Conservation (phyloP, 2,888 invertebrate genomes). For the Pandemis cinnamomeana region DNA sequence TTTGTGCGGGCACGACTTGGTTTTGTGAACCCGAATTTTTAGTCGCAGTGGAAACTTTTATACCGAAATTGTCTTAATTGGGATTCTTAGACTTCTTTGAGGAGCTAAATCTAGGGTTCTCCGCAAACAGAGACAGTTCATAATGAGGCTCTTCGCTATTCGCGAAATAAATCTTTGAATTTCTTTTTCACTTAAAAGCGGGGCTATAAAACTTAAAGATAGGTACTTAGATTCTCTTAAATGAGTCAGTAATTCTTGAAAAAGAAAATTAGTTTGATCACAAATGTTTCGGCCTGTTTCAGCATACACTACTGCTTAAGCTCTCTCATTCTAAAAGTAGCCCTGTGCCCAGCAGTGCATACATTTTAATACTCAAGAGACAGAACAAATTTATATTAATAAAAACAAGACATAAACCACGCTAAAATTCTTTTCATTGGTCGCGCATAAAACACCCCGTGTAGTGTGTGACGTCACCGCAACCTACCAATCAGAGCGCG, state of each 20-base stretch:
- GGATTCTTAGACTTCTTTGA: neutral
- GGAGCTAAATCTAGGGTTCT: neutral
- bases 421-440: slow-evolving; percentile 15
- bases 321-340: too few species aligned
- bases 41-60: neutral
- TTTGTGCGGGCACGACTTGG: too few species aligned
- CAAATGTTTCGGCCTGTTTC: too few species aligned
- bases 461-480: slow-evolving; percentile 15
- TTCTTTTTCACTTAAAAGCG: neutral
- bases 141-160: neutral
- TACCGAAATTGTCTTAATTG: slow-evolving; percentile 4
- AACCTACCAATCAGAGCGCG: slow-evolving; percentile 18
- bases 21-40: neutral
- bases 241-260: too few species aligned
- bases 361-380: neutral
- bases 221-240: too few species aligned
- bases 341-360: too few species aligned
- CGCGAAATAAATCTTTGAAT: neutral
- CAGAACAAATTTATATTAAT: neutral
- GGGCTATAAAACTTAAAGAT: neutral
- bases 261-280: too few species aligned
- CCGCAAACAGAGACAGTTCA: neutral
- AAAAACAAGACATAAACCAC: slow-evolving; percentile 1
- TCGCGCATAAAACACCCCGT: neutral
- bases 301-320: too few species aligned